Evolutionary conservation across 2,113 vertebrate genomes (phyloP).

Genomic region (Muntiacus muntjak): DNA sequence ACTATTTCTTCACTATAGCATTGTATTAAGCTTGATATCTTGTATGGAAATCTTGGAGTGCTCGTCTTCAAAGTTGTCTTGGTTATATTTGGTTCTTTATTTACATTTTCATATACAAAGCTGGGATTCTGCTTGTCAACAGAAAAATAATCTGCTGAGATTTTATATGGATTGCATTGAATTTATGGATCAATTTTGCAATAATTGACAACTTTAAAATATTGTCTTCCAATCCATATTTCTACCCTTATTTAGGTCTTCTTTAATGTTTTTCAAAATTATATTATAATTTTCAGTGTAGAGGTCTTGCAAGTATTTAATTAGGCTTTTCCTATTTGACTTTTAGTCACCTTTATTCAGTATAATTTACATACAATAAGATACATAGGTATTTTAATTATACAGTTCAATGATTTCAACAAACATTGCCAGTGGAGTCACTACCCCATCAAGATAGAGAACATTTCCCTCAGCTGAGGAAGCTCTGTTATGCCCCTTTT

Average conservation of each 20-base stretch:
- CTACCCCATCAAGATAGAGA: not conserved
- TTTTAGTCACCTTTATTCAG: slow-evolving; percentile 3
- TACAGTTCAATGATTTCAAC: not conserved
- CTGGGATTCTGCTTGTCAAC: not conserved
- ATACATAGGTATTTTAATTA: not conserved
- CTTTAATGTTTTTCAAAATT: slow-evolving; percentile 5
- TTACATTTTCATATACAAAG: not conserved
- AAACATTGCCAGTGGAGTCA: not conserved
- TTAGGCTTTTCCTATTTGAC: not conserved
- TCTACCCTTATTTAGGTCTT: not conserved
- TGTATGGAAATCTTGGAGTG: not conserved
- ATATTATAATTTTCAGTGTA: not conserved
- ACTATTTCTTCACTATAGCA: not conserved
- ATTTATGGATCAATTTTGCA: not conserved
- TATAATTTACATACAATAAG: not conserved
- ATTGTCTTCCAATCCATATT: not conserved
- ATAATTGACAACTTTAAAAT: slow-evolving; percentile 11
- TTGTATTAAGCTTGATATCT: not conserved
- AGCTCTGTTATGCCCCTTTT: not conserved
- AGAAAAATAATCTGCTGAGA: not conserved
- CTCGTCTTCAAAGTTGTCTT: not conserved
- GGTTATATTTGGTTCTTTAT: not conserved
- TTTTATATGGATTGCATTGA: not conserved
- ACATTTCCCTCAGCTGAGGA: not conserved
- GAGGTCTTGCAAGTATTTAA: not conserved